phyloP scores from a whole-genome alignment of 2,888 invertebrate species.

The Dinocampus coccinellae region DNA sequence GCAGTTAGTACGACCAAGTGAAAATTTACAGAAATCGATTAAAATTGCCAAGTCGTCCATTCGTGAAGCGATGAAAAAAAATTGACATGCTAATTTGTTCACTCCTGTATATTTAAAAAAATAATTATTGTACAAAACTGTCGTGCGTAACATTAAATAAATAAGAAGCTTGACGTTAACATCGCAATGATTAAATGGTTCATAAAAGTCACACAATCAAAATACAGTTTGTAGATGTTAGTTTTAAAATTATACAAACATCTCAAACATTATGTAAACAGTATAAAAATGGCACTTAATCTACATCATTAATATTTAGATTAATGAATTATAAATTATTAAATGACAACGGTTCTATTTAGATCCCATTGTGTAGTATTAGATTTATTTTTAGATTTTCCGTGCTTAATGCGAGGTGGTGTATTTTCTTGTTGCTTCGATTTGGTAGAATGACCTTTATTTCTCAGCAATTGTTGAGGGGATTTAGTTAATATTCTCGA shows the following conservation, averaged over 20 bases:
- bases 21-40: slow-evolving; percentile 56
- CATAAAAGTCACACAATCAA: background rate
- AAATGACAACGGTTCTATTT: slow-evolving; percentile 59
- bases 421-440: slow-evolving; percentile 58
- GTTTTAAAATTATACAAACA: background rate
- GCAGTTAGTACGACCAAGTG: slow-evolving; percentile 54
- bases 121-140: slow-evolving; percentile 29
- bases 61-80: slow-evolving; percentile 56
- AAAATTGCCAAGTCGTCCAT: slow-evolving; percentile 54
- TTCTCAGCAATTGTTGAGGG: slow-evolving; percentile 51
- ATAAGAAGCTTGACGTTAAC: background rate
- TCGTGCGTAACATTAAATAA: slow-evolving; percentile 27
- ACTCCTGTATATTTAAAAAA: slow-evolving; percentile 29
- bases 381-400: slow-evolving; percentile 46
- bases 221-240: background rate
- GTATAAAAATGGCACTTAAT: background rate
- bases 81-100: slow-evolving; percentile 23
- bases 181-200: slow-evolving; percentile 1
- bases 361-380: slow-evolving; percentile 58
- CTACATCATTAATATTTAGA: background rate
- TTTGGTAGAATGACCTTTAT: slow-evolving; percentile 45
- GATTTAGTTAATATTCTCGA: slow-evolving; percentile 47
- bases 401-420: slow-evolving; percentile 52
- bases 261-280: background rate
- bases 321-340: slow-evolving; percentile 24